Conservation (phyloP, 2,113 vertebrate species). For the Daboia siamensis region DNA sequence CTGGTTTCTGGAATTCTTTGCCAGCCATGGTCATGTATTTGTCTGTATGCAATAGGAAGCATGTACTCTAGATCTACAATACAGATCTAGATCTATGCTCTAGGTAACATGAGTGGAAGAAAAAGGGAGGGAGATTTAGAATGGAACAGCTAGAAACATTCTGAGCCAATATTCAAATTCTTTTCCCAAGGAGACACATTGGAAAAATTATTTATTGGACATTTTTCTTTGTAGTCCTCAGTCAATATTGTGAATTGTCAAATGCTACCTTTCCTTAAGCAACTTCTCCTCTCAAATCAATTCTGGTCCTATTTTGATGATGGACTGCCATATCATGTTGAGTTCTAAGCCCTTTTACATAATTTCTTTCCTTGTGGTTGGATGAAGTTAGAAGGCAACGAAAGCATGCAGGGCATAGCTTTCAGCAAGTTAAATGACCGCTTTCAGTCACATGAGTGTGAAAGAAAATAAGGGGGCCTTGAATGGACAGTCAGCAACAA, state of each 20-base stretch:
- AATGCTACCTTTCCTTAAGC: not conserved
- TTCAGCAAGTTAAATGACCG: not conserved
- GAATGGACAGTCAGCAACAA: not conserved
- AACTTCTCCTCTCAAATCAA: not conserved
- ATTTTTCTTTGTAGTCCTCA: not conserved
- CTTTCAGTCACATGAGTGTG: not conserved
- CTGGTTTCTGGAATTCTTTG: not conserved
- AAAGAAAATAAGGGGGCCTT: not conserved
- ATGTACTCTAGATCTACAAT: not conserved
- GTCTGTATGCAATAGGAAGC: not conserved
- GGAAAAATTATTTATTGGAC: not conserved
- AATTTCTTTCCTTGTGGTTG: not conserved
- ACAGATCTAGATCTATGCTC: not conserved
- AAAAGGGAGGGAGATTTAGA: not conserved
- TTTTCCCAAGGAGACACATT: not conserved
- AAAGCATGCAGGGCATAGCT: not conserved
- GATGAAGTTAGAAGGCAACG: not conserved
- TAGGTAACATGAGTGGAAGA: not conserved
- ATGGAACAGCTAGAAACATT: not conserved
- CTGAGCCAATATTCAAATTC: not conserved
- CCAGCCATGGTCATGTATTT: not conserved
- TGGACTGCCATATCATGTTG: not conserved
- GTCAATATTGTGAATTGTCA: not conserved
- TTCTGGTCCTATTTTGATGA: not conserved
- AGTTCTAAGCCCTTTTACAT: not conserved